A percentile compares a stretch with the other conserved stretches of the same genome.
Conservation (phyloP, 2,113 vertebrate genomes). For the Gadus macrocephalus region DNA sequence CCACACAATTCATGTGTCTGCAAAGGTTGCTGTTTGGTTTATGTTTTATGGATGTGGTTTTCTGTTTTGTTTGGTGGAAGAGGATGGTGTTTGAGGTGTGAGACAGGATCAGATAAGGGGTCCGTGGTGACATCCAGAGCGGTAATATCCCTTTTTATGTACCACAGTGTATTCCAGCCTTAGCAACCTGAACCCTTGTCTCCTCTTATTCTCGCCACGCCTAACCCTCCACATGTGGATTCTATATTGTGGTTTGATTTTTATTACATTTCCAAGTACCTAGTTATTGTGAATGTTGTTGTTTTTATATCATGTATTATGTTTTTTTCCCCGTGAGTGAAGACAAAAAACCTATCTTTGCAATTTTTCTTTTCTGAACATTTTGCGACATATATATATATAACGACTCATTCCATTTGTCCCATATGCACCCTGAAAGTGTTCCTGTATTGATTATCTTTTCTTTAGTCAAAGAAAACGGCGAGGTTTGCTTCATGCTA, state of each 20-base stretch:
- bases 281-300: constrained; percentile 69
- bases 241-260: constrained; percentile 42
- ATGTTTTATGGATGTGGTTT: background rate
- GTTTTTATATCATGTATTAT: constrained; percentile 48
- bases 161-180: constrained; percentile 18
- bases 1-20: background rate
- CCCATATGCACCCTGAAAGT: constrained; percentile 18
- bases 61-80: constrained; percentile 19
- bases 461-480: constrained; percentile 8
- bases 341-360: constrained; percentile 34
- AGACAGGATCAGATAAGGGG: constrained; percentile 15
- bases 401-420: constrained; percentile 38
- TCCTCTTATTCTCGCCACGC: constrained; percentile 52
- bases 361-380: constrained; percentile 27
- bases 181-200: constrained; percentile 33
- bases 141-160: constrained; percentile 4
- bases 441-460: background rate
- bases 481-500: constrained; percentile 1
- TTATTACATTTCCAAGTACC: constrained; percentile 59
- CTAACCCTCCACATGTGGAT: no score
- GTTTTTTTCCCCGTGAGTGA: constrained; percentile 60
- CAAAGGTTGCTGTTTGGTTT: background rate
- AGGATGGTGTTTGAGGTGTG: constrained; percentile 77
- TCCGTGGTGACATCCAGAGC: constrained; percentile 8
- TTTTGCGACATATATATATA: constrained; percentile 4